Base-by-base conservation (phyloP, 2,888 invertebrate genomes). In the Acronicta aceris region DNA sequence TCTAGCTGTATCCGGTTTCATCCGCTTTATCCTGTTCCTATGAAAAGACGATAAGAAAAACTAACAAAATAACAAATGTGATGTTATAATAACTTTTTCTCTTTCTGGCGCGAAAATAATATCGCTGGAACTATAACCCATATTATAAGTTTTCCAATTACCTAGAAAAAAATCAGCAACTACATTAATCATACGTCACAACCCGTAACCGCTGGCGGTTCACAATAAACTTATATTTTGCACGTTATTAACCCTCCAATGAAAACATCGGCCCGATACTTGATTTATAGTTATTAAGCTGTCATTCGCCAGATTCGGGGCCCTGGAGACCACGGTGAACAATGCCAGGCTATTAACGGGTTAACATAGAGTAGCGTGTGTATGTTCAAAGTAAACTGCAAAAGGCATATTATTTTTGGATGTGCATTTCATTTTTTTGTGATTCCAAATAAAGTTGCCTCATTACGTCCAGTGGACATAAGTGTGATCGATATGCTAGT, bases 271-370 rank as follows among this genome's bases (percentile, higher is more conserved):
- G 68, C 65, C 66, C 81, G 81, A 88, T 87, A 86, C 82, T 86
- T 91, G 91, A 91, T 91, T 89, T 91, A 92, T 88, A 88, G 87
- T 92, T 90, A 92, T 92, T 91, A 90, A 91, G 79, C 87, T 91
- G 92, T 91, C 92, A 90, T 64, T 81, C 79, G 85, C 88, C 87
- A 72, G 75, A 76, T 79, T 62, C 68, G 71, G 21, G 78, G 60
- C 65, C 78, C 77, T 54, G 69, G 63, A 71, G 67, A 74, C 76
- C 65, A 58, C 33, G 21, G 40, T 60, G 74, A 82, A 90, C 89
- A 91, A 90, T 88, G 79, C 79, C 77, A 76, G 67, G 77, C 84
- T 80, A 88, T 88, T 87, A 87, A 82, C 78, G 80, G 76, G 76
- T 81, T 82, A 81, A 78, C 70, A 67, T 65, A 59, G 45, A 67